Conservation (phyloP, 2,797 vertebrate species). For the Pantherophis alleghaniensis region DNA sequence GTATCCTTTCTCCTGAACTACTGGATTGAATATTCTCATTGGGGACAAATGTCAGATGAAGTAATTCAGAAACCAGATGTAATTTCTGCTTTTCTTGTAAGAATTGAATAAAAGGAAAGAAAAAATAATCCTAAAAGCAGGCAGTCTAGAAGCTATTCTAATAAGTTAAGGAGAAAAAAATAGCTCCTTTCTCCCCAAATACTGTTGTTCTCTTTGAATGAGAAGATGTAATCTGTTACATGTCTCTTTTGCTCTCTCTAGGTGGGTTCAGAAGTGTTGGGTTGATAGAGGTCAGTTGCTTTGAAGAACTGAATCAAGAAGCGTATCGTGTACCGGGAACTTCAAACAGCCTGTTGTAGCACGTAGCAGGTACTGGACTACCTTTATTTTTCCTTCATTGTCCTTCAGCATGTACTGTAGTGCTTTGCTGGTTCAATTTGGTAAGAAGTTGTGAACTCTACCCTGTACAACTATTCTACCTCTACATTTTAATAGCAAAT, state of each 20-base stretch:
- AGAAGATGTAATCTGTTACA: neutral
- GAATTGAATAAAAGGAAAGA: neutral
- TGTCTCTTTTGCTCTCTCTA: conserved; percentile 27
- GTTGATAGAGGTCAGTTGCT: neutral
- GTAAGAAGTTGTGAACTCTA: neutral
- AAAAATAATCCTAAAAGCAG: neutral
- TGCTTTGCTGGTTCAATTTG: neutral
- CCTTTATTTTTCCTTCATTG: neutral
- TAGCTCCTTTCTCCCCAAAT: neutral
- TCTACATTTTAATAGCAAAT: neutral
- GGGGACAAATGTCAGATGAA: neutral
- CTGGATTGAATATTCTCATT: neutral
- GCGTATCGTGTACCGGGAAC: neutral
- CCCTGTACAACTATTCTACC: neutral
- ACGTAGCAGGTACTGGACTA: conserved; percentile 64
- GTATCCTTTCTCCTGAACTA: too few relatives aligned
- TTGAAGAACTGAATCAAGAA: conserved; percentile 24
- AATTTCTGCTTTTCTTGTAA: neutral
- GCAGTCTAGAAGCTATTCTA: neutral
- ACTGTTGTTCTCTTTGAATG: neutral
- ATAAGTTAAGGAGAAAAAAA: neutral
- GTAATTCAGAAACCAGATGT: neutral
- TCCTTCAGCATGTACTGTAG: neutral
- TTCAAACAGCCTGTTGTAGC: neutral
- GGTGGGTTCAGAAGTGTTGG: neutral